phyloP scores from a whole-genome alignment of 2,888 invertebrate genomes.

The Cheilosia grossa region DNA sequence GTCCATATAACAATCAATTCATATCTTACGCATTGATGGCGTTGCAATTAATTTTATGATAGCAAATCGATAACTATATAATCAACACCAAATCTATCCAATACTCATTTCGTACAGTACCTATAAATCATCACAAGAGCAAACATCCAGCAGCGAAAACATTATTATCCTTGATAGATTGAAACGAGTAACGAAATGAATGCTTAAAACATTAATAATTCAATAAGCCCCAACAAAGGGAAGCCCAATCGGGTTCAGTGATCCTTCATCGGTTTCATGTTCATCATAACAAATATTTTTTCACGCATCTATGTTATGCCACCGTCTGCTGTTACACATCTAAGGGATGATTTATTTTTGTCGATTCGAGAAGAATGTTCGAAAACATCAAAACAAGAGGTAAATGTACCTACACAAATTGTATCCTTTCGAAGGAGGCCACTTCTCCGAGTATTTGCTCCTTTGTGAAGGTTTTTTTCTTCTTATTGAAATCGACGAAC shows the following conservation, averaged over 20 bases:
- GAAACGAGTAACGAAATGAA: constrained; percentile 11
- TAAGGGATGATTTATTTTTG: constrained; percentile 17
- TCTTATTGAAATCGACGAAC: neutral
- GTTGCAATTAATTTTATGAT: too few species aligned
- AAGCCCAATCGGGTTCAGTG: constrained; percentile 4
- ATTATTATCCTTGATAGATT: neutral
- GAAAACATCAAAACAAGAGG: constrained; percentile 25
- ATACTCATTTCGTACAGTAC: too few species aligned
- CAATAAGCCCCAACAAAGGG: constrained; percentile 9
- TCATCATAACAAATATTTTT: neutral
- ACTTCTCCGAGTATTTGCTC: neutral
- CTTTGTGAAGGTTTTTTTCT: neutral
- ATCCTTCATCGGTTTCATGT: neutral
- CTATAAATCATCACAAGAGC: neutral
- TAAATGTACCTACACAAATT: constrained; percentile 14
- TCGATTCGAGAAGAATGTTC: neutral
- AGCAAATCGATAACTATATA: too few species aligned
- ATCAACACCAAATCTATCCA: too few species aligned
- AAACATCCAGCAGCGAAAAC: neutral
- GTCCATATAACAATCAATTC: too few species aligned
- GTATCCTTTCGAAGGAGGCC: neutral
- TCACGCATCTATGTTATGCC: neutral
- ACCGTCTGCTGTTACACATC: neutral
- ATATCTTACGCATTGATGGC: too few species aligned
- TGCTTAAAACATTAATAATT: constrained; percentile 14